Evolutionary conservation across 2,888 invertebrate genomes (phyloP).

Genomic region (Drosophila dives): DNA sequence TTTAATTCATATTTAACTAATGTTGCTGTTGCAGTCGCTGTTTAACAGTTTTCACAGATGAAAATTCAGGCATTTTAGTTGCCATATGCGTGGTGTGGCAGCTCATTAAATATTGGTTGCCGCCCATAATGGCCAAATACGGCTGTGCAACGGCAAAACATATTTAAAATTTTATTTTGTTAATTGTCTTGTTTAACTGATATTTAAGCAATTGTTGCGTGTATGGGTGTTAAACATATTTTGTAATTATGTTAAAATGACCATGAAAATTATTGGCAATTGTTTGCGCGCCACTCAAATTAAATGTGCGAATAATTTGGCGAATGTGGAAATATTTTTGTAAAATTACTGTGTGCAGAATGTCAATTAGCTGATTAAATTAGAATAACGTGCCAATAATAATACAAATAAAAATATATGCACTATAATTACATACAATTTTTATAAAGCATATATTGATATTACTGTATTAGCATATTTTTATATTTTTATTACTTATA

Average conservation of each 20-base stretch:
- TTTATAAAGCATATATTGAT: neutral
- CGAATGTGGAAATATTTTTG: conserved; percentile 24
- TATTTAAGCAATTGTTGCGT: conserved; percentile 49
- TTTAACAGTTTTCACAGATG: conserved; percentile 39
- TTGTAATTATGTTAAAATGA: conserved; percentile 68
- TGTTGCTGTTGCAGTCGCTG: conserved; percentile 32
- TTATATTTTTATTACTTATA: neutral
- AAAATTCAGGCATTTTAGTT: conserved; percentile 23
- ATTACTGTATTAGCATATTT: neutral
- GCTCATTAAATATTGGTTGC: conserved; percentile 65
- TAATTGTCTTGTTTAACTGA: conserved; percentile 54
- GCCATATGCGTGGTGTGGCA: conserved; percentile 54
- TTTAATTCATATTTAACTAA: conserved; percentile 49
- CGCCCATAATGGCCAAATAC: conserved; percentile 8
- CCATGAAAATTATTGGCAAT: conserved; percentile 52
- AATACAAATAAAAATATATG: neutral
- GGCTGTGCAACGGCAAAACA: conserved; percentile 22
- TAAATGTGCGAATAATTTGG: conserved; percentile 31
- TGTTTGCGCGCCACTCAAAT: conserved; percentile 30
- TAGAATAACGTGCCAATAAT: neutral
- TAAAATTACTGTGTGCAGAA: conserved; percentile 28
- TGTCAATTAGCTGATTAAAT: conserved; percentile 1
- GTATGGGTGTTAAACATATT: conserved; percentile 37
- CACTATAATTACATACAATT: neutral
- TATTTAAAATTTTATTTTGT: conserved; percentile 52